Evolutionary conservation across 2,888 invertebrate species (phyloP).

Genomic region (Brachynemurus nebulosus): DNA sequence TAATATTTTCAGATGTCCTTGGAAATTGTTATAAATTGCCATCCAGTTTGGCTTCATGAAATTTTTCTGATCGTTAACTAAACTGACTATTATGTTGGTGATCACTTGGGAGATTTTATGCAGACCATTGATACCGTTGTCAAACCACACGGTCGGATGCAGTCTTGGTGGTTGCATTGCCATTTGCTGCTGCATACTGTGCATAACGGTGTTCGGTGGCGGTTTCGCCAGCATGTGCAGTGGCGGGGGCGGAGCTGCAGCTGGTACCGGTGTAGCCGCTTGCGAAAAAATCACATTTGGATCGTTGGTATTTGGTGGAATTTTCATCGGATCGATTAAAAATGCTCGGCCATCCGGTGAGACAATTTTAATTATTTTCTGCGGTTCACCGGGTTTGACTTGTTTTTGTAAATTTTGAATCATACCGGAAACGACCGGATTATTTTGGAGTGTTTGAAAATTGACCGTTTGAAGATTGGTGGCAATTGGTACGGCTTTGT

Average conservation of each 20-base stretch:
- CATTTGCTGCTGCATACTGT: background rate
- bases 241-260: background rate
- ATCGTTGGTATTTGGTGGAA: background rate
- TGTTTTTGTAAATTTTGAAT: background rate
- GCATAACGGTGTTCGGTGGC: background rate
- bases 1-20: background rate
- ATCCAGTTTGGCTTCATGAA: background rate
- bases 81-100: background rate
- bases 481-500: background rate
- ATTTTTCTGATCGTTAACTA: background rate
- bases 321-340: slow-evolving; percentile 5
- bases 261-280: background rate
- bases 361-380: slow-evolving; percentile 5
- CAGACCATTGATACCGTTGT: background rate
- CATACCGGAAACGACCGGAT: background rate
- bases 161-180: background rate
- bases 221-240: background rate
- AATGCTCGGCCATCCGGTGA: slow-evolving; percentile 6
- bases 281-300: too few relatives aligned
- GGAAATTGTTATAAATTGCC: background rate
- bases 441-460: background rate
- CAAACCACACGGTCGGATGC: too few relatives aligned
- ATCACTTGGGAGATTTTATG: background rate
- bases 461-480: background rate
- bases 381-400: background rate